phyloP scores from a whole-genome alignment of 2,113 vertebrate genomes.

The Pseudorectes ferrugineus region DNA sequence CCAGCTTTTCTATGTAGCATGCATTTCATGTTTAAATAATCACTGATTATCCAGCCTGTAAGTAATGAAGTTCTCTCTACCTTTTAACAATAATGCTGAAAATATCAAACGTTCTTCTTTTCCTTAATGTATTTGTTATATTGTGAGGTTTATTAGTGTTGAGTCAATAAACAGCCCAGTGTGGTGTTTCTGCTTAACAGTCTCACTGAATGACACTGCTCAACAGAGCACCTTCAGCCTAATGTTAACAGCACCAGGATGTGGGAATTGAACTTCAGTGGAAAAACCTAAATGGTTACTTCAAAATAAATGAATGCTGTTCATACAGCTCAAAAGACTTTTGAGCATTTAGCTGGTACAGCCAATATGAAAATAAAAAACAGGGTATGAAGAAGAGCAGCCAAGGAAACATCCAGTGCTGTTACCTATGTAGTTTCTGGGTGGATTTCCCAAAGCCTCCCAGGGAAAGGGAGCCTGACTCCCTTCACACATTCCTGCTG shows the following conservation, averaged over 20 bases:
- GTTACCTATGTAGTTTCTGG: neutral
- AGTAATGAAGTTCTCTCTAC: neutral
- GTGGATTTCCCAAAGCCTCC: neutral
- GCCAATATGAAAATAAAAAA: neutral
- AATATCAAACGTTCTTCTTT: neutral
- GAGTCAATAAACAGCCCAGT: neutral
- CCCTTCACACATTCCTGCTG: neutral
- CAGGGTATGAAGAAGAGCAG: neutral
- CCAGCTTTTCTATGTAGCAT: neutral
- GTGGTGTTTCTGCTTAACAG: neutral
- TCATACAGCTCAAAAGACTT: neutral
- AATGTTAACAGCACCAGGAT: neutral
- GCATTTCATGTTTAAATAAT: neutral
- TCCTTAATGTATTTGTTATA: neutral
- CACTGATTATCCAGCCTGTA: neutral
- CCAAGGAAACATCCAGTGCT: neutral
- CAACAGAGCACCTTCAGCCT: neutral
- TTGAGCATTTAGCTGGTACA: neutral
- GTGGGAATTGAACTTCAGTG: neutral
- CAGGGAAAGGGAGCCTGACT: neutral
- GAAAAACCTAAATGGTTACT: neutral
- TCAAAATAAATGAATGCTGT: neutral
- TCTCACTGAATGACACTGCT: neutral
- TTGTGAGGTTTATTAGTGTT: neutral
- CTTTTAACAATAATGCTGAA: neutral